Evolutionary conservation across 1,140 invertebrate genomes (phyloP).

Genomic region (Ceratina australensis): DNA sequence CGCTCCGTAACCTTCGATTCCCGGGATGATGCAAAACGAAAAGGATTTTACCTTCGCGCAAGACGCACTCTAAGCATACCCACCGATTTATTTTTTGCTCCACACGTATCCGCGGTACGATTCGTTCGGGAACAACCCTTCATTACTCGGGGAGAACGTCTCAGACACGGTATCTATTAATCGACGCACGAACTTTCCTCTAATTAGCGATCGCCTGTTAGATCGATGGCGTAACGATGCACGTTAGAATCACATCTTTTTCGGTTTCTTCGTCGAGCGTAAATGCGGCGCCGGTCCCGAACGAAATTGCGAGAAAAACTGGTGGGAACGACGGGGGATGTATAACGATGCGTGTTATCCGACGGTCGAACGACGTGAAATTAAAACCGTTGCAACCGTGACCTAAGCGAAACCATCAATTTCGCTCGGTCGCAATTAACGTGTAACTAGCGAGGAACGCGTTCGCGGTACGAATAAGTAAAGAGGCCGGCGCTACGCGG

Average conservation of each 20-base stretch:
- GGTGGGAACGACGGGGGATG: not conserved
- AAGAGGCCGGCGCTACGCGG: conserved; percentile 43
- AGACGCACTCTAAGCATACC: not conserved
- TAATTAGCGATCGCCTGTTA: conserved; percentile 52
- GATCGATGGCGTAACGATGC: conserved; percentile 42
- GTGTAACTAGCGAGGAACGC: conserved; percentile 55
- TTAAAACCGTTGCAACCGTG: conserved; percentile 58
- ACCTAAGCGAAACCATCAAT: conserved; percentile 64
- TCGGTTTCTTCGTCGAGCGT: conserved; percentile 1
- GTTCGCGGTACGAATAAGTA: conserved; percentile 64
- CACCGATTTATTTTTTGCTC: conserved; percentile 16
- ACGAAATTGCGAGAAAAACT: conserved; percentile 4
- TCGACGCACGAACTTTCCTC: conserved; percentile 50
- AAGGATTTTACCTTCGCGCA: conserved; percentile 15
- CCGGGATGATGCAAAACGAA: conserved; percentile 10
- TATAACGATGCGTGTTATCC: conserved; percentile 48
- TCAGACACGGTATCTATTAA: conserved; percentile 52
- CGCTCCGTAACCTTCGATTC: conserved; percentile 11
- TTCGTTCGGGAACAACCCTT: conserved; percentile 40
- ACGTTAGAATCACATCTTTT: conserved; percentile 42
- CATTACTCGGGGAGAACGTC: conserved; percentile 40
- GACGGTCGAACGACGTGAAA: conserved; percentile 54
- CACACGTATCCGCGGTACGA: not conserved
- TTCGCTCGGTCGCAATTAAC: conserved; percentile 63
- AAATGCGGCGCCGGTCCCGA: not conserved